Evolutionary conservation across 2,797 vertebrate species (phyloP).

Genomic region (Tenualosa ilisha): DNA sequence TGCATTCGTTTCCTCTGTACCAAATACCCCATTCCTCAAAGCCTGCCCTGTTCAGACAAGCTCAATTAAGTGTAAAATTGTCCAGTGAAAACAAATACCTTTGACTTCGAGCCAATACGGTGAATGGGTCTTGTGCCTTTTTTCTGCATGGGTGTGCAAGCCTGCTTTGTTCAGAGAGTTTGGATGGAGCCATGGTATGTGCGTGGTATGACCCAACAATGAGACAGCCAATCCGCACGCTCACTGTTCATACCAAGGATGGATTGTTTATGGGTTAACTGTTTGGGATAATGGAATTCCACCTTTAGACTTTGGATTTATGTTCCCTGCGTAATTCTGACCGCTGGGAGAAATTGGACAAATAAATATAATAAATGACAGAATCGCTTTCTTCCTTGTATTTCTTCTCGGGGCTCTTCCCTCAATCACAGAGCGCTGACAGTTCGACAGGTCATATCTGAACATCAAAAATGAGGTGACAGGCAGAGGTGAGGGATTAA

Average conservation of each 20-base stretch:
- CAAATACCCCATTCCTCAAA: background rate
- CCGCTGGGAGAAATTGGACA: conserved; percentile 62
- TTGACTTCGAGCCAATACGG: background rate
- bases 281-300: conserved; percentile 63
- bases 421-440: conserved; percentile 66
- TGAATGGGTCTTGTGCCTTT: background rate
- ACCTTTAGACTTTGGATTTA: conserved; percentile 61
- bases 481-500: conserved; percentile 70
- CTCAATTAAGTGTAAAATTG: conserved; percentile 11
- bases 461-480: conserved; percentile 72
- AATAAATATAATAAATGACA: conserved; percentile 61
- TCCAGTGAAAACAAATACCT: background rate
- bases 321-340: conserved; percentile 58
- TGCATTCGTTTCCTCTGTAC: conserved; percentile 4
- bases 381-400: conserved; percentile 52
- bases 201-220: conserved; percentile 45
- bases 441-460: conserved; percentile 67
- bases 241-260: conserved; percentile 53
- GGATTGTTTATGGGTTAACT: conserved; percentile 64
- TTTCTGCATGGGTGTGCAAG: background rate
- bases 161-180: background rate
- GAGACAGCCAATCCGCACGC: conserved; percentile 39
- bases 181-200: background rate
- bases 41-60: background rate
- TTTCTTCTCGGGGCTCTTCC: conserved; percentile 56